Evolutionary conservation across 2,888 invertebrate species (phyloP).

Genomic region (Hirtodrosophila cameraria): DNA sequence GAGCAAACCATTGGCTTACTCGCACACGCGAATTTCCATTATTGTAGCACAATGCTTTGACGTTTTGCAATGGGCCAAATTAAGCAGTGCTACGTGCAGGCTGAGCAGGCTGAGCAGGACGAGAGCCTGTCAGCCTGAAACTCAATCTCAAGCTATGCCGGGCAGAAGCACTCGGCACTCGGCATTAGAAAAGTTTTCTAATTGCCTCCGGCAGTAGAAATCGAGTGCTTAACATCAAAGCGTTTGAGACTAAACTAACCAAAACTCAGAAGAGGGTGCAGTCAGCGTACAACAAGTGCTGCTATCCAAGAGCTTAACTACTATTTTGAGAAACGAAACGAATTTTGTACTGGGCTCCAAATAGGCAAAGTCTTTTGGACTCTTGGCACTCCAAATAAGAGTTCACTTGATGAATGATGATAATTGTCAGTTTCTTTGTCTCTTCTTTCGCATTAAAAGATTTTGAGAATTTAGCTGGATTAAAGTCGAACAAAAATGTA

Average conservation of each 20-base stretch:
- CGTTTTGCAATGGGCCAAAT: constrained; percentile 29
- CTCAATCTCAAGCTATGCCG: constrained; percentile 19
- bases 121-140: constrained; percentile 6
- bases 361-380: constrained; percentile 11
- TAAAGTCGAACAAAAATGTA: too few species aligned
- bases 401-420: constrained; percentile 10
- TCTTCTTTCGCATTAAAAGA: not conserved
- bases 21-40: constrained; percentile 31
- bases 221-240: constrained; percentile 54
- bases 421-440: constrained; percentile 39
- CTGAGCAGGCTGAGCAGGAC: not conserved
- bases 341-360: not conserved
- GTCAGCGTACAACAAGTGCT: constrained; percentile 5
- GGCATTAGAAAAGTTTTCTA: constrained; percentile 51
- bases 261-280: constrained; percentile 35
- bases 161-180: constrained; percentile 31
- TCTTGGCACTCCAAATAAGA: constrained; percentile 1
- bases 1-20: constrained; percentile 3
- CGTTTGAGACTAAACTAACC: constrained; percentile 23
- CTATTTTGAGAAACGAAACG: constrained; percentile 6
- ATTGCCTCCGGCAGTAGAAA: constrained; percentile 54
- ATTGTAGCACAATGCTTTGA: constrained; percentile 40
- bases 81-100: constrained; percentile 22
- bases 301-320: constrained; percentile 7
- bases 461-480: not conserved